phyloP scores from a whole-genome alignment of 1,140 invertebrate genomes.

The Callitettix versicolor region DNA sequence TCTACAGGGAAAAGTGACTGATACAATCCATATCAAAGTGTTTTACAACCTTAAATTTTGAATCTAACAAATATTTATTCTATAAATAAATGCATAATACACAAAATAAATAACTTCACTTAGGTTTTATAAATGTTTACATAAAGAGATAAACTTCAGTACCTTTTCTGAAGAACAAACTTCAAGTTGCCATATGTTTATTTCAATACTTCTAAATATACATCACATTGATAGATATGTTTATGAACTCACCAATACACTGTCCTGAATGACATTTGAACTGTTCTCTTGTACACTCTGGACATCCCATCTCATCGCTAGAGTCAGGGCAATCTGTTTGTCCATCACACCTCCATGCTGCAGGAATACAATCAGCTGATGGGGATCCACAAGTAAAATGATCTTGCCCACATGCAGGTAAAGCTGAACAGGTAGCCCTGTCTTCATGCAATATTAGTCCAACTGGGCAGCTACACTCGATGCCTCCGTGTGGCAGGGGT shows the following conservation, averaged over 20 bases:
- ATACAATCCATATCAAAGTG: too few relatives aligned
- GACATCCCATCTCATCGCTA: slow-evolving; percentile 68
- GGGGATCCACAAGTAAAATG: slow-evolving; percentile 62
- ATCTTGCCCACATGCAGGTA: slow-evolving; percentile 62
- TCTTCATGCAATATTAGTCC: slow-evolving; percentile 59
- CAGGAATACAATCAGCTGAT: slow-evolving; percentile 64
- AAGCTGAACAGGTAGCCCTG: slow-evolving; percentile 51
- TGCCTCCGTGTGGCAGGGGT: slow-evolving; percentile 21
- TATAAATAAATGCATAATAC: too few relatives aligned
- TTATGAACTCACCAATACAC: slow-evolving; percentile 63
- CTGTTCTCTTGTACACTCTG: slow-evolving; percentile 47
- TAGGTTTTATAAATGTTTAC: too few relatives aligned
- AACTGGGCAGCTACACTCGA: slow-evolving; percentile 65
- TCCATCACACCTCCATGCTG: slow-evolving; percentile 73
- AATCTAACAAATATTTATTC: too few relatives aligned
- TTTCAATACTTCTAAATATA: too few relatives aligned
- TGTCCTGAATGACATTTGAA: slow-evolving; percentile 55
- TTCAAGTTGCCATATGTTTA: too few relatives aligned
- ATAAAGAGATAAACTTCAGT: too few relatives aligned
- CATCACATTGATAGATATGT: too few relatives aligned
- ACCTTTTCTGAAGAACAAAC: too few relatives aligned
- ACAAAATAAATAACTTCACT: too few relatives aligned
- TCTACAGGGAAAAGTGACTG: too few relatives aligned
- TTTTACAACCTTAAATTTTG: not conserved
- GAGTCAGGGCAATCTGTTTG: slow-evolving; percentile 73